Percentiles rank a stretch among this genome's conserved stretches.
phyloP scores from a whole-genome alignment of 2,888 invertebrate genomes.

The Ectropis crepuscularia region DNA sequence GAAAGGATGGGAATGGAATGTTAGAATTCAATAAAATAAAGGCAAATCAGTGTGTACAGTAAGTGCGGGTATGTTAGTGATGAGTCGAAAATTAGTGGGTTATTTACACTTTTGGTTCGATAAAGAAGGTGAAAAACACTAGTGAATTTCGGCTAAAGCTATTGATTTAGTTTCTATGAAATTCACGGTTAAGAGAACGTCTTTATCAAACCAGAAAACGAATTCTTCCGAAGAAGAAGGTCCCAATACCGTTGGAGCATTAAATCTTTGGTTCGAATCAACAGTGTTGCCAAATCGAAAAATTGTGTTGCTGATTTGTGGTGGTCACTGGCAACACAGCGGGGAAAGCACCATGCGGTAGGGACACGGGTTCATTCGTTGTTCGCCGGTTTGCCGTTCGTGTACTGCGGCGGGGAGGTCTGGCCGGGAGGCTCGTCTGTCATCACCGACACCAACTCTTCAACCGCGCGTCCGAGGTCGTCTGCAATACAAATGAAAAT shows the following conservation, averaged over 20 bases:
- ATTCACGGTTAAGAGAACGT: constrained; percentile 16
- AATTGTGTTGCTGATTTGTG: constrained; percentile 30
- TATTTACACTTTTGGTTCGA: constrained; percentile 37
- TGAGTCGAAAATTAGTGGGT: constrained; percentile 81
- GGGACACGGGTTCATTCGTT: constrained; percentile 56
- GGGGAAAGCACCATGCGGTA: constrained; percentile 54
- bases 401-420: constrained; percentile 76
- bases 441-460: constrained; percentile 95
- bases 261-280: constrained; percentile 52
- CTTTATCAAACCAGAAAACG: constrained; percentile 19
- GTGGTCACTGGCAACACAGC: constrained; percentile 50
- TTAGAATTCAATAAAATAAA: constrained; percentile 67
- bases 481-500: constrained; percentile 78
- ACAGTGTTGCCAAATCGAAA: constrained; percentile 73
- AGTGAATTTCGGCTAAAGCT: constrained; percentile 18
- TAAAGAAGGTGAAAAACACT: constrained; percentile 28
- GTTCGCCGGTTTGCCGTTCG: constrained; percentile 75
- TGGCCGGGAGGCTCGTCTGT: constrained; percentile 86
- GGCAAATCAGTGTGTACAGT: constrained; percentile 55
- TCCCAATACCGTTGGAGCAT: constrained; percentile 41
- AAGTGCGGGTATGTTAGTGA: constrained; percentile 74
- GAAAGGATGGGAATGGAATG: constrained; percentile 59
- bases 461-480: constrained; percentile 94
- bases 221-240: constrained; percentile 23
- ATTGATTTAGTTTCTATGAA: constrained; percentile 17